Base-by-base conservation (phyloP, 1,140 invertebrate genomes). In the Drosophila yakuba region DNA sequence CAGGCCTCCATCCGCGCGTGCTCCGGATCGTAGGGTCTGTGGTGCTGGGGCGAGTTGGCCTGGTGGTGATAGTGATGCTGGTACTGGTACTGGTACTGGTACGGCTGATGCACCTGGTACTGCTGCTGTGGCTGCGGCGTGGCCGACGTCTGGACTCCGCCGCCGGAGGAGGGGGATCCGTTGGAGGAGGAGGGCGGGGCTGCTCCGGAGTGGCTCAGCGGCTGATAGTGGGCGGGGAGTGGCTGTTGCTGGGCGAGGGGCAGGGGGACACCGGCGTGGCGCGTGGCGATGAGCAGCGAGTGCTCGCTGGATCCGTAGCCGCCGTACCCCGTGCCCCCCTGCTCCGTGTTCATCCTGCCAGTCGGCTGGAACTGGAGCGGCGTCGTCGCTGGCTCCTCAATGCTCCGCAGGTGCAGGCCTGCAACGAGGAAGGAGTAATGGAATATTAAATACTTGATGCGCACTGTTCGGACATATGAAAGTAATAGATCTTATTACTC, bases 1-100 rank as follows among this genome's bases (percentile, higher is more conserved):
- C 98, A 99, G 67, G 97, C 95, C 93, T 98, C 97, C 93, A 97
- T 97, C 44, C 95, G 94, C 12, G 96, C 96, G 92, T 96, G 97
- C 92, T 97, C 96, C 36, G 96, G 95, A 93, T 97, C 96, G 92
- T 97, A 97, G 90, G 94, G 93, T 92, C 93, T 91, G 91, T 93
- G 86, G 50, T 78, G 86, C 54, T 86, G 79, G 32, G 89, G 78
- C 48, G 93, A 94, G 88, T 93, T 92, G 73, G 91, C 80, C 91
- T 93, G 82, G 48, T 77, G 80, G 64, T 86, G 79, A 63, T 74
- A 69, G 60, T 89, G 75, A 23, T 88, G 64, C 56, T 73, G 69
- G 68, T 74, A 61, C 64, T 68, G 64, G 74, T 81, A 81, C 20
- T 73, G 69, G 68, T 74, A 61, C 12, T 78, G 74, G 20, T 68